Base-by-base conservation (phyloP, 2,888 invertebrate species). In the Chalcosyrphus nemorum region DNA sequence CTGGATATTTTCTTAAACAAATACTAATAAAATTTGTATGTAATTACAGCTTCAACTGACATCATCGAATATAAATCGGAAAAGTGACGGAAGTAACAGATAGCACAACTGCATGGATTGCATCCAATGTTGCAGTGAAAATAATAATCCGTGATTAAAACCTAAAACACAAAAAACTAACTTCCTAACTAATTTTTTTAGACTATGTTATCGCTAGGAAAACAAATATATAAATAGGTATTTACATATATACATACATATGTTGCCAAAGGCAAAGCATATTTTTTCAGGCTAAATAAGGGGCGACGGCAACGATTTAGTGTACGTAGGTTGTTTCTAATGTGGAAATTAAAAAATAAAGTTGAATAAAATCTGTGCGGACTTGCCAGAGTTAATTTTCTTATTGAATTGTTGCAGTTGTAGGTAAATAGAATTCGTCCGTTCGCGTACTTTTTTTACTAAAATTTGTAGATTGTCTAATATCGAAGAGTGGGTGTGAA, bases 31-130 rank as follows among this genome's bases (percentile, higher is more conserved):
- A 0, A 5, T 35, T 7, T 50, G 3, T 7, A 43, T 65, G 0
- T 21, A 65, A 19, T 52, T 86, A 27, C 82, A 87, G 92, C 85
- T 90, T 68, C 92, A 92, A 88, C 86, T 91, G 87, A 91, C 90
- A 86, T 89, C 91, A 87, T 89, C 89, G 87, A 89, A 90, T 88
- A 89, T 89, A 87, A 90, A 88, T 88, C 88, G 89, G 72, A 91
- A 91, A 86, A 89, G 86, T 86, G 93, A 93, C 81, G 93, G 92
- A 87, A 93, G 93, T 87, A 91, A 88, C 68, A 94, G 94, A 94
- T 94, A 94, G 94, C 94, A 94, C 89, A 93, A 94, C 90, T 94
- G 94, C 90, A 94, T 94, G 90, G 94, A 94, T 91, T 94, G 94
- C 92, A 94, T 94, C 88, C 94, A 94, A 89, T 94, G 94, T 92